Evolutionary conservation across 2,113 vertebrate genomes (phyloP).

Genomic region (Albula goreensis): DNA sequence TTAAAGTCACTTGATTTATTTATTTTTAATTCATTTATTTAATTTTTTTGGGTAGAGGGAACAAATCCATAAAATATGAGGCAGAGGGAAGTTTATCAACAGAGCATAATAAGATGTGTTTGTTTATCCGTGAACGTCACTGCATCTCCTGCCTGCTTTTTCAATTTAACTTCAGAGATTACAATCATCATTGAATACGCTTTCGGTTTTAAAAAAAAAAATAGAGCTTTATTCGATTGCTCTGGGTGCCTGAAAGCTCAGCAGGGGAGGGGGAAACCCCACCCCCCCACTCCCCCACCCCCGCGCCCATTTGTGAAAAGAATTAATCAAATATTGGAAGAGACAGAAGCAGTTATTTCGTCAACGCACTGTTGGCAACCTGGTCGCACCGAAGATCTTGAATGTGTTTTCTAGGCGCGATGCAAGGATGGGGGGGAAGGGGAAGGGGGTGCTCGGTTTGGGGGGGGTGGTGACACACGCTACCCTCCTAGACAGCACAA

Average conservation of each 20-base stretch:
- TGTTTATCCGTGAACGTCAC: conserved; percentile 62
- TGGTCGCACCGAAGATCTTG: background rate
- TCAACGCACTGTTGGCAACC: conserved; percentile 14
- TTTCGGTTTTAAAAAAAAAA: conserved; percentile 61
- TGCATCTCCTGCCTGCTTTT: conserved; percentile 65
- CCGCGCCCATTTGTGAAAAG: conserved; percentile 13
- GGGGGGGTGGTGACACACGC: background rate
- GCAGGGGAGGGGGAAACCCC: conserved; percentile 35
- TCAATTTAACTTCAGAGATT: conserved; percentile 69
- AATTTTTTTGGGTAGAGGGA: background rate
- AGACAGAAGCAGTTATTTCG: conserved; percentile 68
- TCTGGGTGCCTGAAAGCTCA: conserved; percentile 56
- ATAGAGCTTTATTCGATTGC: conserved; percentile 60
- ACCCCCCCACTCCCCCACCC: too few species aligned
- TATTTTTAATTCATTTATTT: background rate
- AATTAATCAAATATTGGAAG: conserved; percentile 62
- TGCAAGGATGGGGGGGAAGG: background rate
- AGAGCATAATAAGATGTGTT: conserved; percentile 53
- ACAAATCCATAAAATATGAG: conserved; percentile 66
- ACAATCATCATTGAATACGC: conserved; percentile 60
- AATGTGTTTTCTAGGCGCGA: background rate
- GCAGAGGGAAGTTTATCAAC: conserved; percentile 60
- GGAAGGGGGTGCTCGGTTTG: background rate
- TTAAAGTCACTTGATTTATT: background rate
- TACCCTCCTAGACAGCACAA: conserved; percentile 65